phyloP scores from a whole-genome alignment of 2,888 invertebrate genomes.

The Pollenia labialis region DNA sequence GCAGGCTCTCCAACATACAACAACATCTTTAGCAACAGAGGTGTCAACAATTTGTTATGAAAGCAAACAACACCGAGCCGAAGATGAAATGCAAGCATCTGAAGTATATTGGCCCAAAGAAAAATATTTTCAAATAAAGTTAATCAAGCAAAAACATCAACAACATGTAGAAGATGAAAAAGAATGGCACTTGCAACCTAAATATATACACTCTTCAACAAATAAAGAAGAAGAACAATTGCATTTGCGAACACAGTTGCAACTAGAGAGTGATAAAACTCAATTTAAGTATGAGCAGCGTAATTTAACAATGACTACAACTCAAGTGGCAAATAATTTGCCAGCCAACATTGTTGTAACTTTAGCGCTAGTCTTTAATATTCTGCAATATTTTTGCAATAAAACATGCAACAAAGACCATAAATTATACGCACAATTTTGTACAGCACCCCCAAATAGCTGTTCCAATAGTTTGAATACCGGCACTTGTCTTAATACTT shows the following conservation, averaged over 20 bases:
- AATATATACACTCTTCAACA: slow-evolving; percentile 19
- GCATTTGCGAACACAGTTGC: slow-evolving; percentile 31
- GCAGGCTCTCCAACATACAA: slow-evolving; percentile 21
- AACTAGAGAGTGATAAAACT: slow-evolving; percentile 64
- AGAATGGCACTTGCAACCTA: slow-evolving; percentile 15
- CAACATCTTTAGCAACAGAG: slow-evolving; percentile 33
- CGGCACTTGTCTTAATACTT: slow-evolving; percentile 13
- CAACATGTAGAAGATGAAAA: slow-evolving; percentile 2
- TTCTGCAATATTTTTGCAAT: slow-evolving; percentile 30
- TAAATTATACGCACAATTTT: slow-evolving; percentile 52
- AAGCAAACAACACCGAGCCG: slow-evolving; percentile 18
- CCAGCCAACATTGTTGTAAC: slow-evolving; percentile 30
- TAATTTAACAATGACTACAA: slow-evolving; percentile 57
- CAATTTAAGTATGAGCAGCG: slow-evolving; percentile 20
- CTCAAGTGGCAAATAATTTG: slow-evolving; percentile 57
- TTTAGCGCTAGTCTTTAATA: slow-evolving; percentile 15
- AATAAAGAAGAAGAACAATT: slow-evolving; percentile 17
- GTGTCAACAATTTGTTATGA: slow-evolving; percentile 65
- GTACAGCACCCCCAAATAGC: slow-evolving; percentile 13
- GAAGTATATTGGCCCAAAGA: slow-evolving; percentile 59
- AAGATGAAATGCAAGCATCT: slow-evolving; percentile 35
- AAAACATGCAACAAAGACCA: slow-evolving; percentile 37
- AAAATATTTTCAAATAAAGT: slow-evolving; percentile 66
- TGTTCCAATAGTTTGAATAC: slow-evolving; percentile 29
- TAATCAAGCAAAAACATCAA: slow-evolving; percentile 59